phyloP scores from a whole-genome alignment of 2,888 invertebrate genomes.

The Apotomis capreana region DNA sequence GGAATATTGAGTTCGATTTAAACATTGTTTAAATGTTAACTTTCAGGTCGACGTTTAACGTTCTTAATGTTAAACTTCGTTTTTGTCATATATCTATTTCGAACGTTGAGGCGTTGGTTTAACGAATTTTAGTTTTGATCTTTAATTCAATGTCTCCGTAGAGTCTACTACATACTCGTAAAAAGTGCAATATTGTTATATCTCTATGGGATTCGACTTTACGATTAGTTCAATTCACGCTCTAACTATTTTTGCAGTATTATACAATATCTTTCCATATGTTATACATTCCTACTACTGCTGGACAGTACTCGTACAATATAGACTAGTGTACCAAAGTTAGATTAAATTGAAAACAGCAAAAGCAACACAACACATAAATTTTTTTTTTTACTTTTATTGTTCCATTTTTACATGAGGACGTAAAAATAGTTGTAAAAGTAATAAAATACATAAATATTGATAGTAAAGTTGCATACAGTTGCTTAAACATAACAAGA shows the following conservation, averaged over 20 bases:
- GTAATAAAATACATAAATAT: background rate
- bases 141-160: background rate
- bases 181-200: constrained; percentile 25
- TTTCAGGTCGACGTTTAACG: too few relatives aligned
- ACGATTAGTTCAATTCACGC: background rate
- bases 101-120: background rate
- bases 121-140: background rate
- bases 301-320: constrained; percentile 30
- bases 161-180: background rate
- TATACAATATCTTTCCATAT: constrained; percentile 2
- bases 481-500: too few relatives aligned
- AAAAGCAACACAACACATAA: background rate
- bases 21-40: background rate
- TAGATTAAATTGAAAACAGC: constrained; percentile 1
- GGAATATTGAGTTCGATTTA: background rate
- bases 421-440: constrained; percentile 10
- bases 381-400: constrained; percentile 6
- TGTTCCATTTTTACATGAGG: constrained; percentile 12
- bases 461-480: too few relatives aligned
- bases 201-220: background rate
- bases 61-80: background rate
- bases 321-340: constrained; percentile 32
- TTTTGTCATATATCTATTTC: background rate
- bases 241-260: constrained; percentile 14
- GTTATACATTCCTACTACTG: constrained; percentile 12